A percentile compares a stretch with the other conserved stretches of the same genome.
phyloP scores from a whole-genome alignment of 2,888 invertebrate genomes.

The Allygus modestus region DNA sequence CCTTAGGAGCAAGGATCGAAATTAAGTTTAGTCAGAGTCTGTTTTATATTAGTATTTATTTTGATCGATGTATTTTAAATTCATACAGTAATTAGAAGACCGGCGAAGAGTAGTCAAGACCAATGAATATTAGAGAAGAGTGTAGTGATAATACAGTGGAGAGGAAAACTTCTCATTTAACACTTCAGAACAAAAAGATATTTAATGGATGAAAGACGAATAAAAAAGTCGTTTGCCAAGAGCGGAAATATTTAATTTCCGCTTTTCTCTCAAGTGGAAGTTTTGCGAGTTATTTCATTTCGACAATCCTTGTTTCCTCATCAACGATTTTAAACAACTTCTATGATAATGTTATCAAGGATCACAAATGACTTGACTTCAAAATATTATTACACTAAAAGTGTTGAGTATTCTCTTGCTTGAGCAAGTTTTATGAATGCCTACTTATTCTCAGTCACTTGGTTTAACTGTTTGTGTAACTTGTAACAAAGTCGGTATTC shows the following conservation, averaged over 20 bases:
- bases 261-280: constrained; percentile 24
- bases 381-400: neutral
- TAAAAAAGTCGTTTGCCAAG: constrained; percentile 34
- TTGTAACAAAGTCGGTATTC: too few species aligned
- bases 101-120: neutral
- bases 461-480: too few species aligned
- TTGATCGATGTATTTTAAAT: too few species aligned
- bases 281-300: neutral
- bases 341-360: neutral
- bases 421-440: too few species aligned
- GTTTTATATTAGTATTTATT: too few species aligned
- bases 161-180: neutral
- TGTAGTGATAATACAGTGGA: neutral
- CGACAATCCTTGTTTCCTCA: constrained; percentile 12
- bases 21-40: too few species aligned
- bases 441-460: too few species aligned
- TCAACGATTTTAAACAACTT: neutral
- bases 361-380: neutral
- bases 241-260: constrained; percentile 41
- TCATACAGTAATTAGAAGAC: too few species aligned
- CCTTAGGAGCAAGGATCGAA: too few species aligned
- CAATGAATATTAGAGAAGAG: too few species aligned
- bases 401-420: too few species aligned
- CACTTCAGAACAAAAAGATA: neutral
- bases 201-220: constrained; percentile 2